Conservation (phyloP, 2,797 vertebrate genomes). For the Potorous gilbertii region DNA sequence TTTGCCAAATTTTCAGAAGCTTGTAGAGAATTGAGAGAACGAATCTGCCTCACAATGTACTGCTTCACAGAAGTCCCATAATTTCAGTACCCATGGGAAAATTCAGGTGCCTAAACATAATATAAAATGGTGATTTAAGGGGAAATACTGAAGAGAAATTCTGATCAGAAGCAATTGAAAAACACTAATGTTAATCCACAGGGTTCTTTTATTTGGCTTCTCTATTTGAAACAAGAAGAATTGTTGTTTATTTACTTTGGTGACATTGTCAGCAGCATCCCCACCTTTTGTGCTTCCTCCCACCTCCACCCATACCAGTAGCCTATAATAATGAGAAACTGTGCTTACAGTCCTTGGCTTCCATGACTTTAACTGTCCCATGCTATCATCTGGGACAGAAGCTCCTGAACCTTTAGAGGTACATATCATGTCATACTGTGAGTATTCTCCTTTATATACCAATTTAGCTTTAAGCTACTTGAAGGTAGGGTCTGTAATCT, state of each 20-base stretch:
- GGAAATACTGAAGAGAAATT: constrained; percentile 28
- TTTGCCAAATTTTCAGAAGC: constrained; percentile 25
- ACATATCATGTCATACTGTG: neutral
- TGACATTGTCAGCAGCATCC: neutral
- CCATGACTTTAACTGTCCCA: constrained; percentile 2
- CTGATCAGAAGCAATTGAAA: constrained; percentile 38
- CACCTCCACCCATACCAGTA: neutral
- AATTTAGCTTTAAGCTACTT: neutral
- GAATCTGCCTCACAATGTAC: constrained; percentile 23
- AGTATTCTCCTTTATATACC: neutral
- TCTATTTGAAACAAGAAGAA: constrained; percentile 4
- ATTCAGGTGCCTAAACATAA: constrained; percentile 13
- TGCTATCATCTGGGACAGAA: neutral
- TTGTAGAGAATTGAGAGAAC: constrained; percentile 22
- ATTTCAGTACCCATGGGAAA: constrained; percentile 25
- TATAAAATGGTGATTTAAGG: constrained; percentile 31
- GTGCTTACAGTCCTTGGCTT: neutral
- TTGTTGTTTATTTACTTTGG: neutral
- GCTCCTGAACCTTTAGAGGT: neutral
- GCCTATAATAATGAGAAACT: neutral
- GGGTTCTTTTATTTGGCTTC: neutral
- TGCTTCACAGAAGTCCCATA: constrained; percentile 13
- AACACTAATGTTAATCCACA: constrained; percentile 20
- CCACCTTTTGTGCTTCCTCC: neutral
- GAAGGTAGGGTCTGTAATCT: neutral